These are phyloP conservation scores for Phengaris alcon DNA, from an alignment of 2,888 invertebrate genomes.

Conservation along the genomic window DNA sequence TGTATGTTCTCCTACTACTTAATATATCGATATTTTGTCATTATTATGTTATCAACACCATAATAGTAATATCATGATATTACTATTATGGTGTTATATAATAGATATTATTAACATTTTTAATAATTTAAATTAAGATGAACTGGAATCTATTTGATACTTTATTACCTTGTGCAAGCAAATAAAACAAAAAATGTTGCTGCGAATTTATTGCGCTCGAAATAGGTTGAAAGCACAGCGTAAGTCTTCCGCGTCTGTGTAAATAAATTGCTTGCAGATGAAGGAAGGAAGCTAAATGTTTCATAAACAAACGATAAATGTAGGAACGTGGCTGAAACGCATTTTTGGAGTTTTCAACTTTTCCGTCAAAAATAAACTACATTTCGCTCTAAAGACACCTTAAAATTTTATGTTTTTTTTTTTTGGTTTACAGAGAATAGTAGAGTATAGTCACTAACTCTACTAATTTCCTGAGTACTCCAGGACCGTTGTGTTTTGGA, in stretches of 20 bases:
- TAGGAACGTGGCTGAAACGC: conserved; percentile 32
- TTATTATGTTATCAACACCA: too few relatives aligned
- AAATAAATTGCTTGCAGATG: conserved; percentile 32
- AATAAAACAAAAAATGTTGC: conserved; percentile 36
- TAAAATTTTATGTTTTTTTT: neutral
- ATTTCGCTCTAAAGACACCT: neutral
- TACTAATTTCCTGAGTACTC: conserved; percentile 49
- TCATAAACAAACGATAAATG: conserved; percentile 37
- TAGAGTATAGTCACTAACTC: conserved; percentile 47
- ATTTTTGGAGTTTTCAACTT: neutral
- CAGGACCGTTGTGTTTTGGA: conserved; percentile 50
- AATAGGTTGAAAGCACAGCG: conserved; percentile 38
- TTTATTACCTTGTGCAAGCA: conserved; percentile 24
- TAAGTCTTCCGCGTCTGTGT: conserved; percentile 40
- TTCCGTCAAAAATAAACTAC: neutral
- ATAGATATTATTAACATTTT: too few relatives aligned
- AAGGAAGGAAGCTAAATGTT: conserved; percentile 43
- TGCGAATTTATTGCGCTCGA: conserved; percentile 41
- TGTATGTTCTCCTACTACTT: too few relatives aligned
- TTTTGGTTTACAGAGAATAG: conserved; percentile 6
- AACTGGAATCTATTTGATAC: neutral
- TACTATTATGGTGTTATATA: too few relatives aligned
- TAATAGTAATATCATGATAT: too few relatives aligned
- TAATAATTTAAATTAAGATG: too few relatives aligned
- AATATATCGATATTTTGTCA: conserved; percentile 8